Evolutionary conservation across 2,113 vertebrate genomes (phyloP).

Genomic region (Condylura cristata): DNA sequence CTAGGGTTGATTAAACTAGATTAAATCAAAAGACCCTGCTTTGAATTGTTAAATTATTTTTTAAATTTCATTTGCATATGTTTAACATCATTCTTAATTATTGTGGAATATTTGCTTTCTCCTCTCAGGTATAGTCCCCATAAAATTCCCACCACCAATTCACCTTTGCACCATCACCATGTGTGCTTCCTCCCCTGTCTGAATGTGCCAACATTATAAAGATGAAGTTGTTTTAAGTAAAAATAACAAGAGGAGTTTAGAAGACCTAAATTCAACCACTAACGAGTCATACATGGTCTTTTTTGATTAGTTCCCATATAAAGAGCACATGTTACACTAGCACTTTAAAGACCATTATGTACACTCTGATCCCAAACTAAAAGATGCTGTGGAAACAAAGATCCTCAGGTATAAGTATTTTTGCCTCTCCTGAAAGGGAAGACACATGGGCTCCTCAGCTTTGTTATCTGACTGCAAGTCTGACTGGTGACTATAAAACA

Average conservation of each 20-base stretch:
- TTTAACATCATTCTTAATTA: too few relatives aligned
- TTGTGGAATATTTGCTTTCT: too few relatives aligned
- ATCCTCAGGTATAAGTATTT: neutral
- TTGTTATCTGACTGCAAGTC: neutral
- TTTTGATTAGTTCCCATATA: constrained; percentile 6
- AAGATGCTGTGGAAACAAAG: neutral
- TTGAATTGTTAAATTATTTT: neutral
- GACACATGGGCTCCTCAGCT: neutral
- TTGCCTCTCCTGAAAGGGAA: neutral
- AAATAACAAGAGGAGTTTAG: neutral
- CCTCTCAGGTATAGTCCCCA: too few relatives aligned
- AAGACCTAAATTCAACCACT: neutral
- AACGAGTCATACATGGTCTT: neutral
- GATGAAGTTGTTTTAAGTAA: neutral
- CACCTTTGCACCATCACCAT: too few relatives aligned
- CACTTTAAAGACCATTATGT: neutral
- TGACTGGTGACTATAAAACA: constrained; percentile 63
- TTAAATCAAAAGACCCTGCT: neutral
- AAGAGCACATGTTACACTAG: neutral
- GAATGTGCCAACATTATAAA: neutral
- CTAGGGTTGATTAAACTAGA: neutral
- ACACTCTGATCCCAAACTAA: constrained; percentile 8
- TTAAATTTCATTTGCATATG: too few relatives aligned
- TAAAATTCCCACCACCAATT: too few relatives aligned
- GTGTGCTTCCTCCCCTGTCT: neutral